Evolutionary conservation across 2,113 vertebrate genomes (phyloP).

Genomic region (Megaptera novaeangliae): DNA sequence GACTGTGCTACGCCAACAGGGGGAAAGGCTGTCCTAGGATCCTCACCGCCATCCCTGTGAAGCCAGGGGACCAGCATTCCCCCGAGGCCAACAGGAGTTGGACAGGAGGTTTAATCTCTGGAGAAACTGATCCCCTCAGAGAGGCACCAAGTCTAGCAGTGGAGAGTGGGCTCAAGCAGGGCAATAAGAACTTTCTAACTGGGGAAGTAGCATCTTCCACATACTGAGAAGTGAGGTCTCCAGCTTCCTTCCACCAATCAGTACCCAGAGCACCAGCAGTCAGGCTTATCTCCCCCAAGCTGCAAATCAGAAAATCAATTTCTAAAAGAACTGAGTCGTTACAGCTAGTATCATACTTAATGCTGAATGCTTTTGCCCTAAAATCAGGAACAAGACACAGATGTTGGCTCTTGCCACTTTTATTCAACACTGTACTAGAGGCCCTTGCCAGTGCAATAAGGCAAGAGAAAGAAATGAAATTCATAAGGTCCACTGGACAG

Average conservation of each 20-base stretch:
- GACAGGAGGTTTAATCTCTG: not conserved
- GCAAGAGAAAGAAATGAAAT: not conserved
- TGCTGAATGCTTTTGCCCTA: not conserved
- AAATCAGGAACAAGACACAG: not conserved
- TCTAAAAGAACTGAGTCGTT: not conserved
- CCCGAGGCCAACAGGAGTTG: not conserved
- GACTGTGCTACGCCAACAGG: not conserved
- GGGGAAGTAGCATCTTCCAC: not conserved
- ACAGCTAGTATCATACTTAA: not conserved
- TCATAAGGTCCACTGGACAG: not conserved
- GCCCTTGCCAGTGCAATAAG: not conserved
- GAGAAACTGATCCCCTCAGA: not conserved
- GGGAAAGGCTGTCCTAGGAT: not conserved
- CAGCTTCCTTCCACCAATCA: not conserved
- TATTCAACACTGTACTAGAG: not conserved
- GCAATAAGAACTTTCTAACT: not conserved
- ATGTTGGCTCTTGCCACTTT: not conserved
- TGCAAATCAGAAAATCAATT: not conserved
- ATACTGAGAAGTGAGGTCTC: not conserved
- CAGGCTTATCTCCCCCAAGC: not conserved
- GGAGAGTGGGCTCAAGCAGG: not conserved
- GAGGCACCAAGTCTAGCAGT: not conserved
- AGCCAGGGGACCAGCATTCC: not conserved
- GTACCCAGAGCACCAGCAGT: not conserved
- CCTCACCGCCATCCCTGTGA: not conserved